Evolutionary conservation across 2,888 invertebrate genomes (phyloP).

Genomic region (Hedya salicella): DNA sequence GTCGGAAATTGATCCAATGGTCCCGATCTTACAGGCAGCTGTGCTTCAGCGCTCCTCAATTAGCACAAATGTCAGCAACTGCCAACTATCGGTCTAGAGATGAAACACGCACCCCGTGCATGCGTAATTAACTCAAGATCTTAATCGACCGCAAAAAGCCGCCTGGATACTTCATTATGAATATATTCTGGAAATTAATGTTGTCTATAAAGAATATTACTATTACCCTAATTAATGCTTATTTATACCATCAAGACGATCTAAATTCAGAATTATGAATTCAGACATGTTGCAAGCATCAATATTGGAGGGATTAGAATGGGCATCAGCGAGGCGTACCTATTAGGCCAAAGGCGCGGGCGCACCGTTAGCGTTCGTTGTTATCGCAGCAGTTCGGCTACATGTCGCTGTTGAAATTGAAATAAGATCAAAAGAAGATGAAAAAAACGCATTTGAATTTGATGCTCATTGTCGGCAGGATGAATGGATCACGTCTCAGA

Average conservation of each 20-base stretch:
- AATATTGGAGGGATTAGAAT: constrained; percentile 31
- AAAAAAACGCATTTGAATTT: constrained; percentile 30
- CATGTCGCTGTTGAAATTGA: constrained; percentile 9
- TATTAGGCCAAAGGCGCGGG: background rate
- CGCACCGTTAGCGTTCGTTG: constrained; percentile 19
- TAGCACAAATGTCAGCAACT: constrained; percentile 36
- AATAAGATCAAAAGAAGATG: constrained; percentile 23
- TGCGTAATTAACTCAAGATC: constrained; percentile 37
- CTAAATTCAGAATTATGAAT: constrained; percentile 39
- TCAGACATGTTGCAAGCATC: constrained; percentile 25
- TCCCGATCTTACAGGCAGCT: constrained; percentile 41
- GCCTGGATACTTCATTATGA: constrained; percentile 33
- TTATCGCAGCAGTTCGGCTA: background rate
- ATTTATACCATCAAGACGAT: constrained; percentile 34
- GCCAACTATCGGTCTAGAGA: constrained; percentile 20
- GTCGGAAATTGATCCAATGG: background rate
- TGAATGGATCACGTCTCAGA: constrained; percentile 26
- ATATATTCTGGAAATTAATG: constrained; percentile 38
- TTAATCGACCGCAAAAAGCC: constrained; percentile 39
- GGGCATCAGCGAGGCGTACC: background rate
- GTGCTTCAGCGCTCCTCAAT: constrained; percentile 33
- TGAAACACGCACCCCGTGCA: constrained; percentile 21
- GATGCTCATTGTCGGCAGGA: constrained; percentile 18
- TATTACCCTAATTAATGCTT: constrained; percentile 32
- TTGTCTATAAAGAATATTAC: constrained; percentile 28